phyloP scores from a whole-genome alignment of 1,140 invertebrate genomes.

The Drusus annulatus region DNA sequence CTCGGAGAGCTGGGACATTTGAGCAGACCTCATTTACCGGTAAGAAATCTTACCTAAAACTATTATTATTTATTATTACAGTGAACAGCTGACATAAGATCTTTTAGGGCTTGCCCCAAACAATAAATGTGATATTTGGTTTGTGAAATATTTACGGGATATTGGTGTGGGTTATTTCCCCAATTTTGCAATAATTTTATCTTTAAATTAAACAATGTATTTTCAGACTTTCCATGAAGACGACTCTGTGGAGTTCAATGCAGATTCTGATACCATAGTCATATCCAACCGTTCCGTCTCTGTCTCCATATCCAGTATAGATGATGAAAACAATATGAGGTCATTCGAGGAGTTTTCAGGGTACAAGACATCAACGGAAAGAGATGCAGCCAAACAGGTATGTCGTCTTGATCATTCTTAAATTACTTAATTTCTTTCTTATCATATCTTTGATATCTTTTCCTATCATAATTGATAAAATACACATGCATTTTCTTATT shows the following conservation, averaged over 20 bases:
- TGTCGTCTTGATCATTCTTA: background rate
- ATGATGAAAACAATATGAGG: constrained; percentile 44
- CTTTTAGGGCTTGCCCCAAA: too few relatives aligned
- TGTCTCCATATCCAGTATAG: constrained; percentile 48
- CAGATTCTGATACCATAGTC: constrained; percentile 46
- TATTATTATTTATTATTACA: background rate
- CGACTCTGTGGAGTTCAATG: constrained; percentile 53
- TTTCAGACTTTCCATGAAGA: constrained; percentile 52
- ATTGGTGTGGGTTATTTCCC: too few relatives aligned
- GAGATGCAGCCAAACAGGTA: constrained; percentile 44
- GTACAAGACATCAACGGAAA: constrained; percentile 42
- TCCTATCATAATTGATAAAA: too few relatives aligned
- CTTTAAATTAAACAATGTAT: background rate
- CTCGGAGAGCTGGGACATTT: constrained; percentile 62
- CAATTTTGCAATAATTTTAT: too few relatives aligned
- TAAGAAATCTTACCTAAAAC: background rate
- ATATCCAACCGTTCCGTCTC: constrained; percentile 48
- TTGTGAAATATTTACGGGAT: too few relatives aligned
- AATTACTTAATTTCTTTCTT: too few relatives aligned
- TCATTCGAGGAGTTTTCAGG: constrained; percentile 39
- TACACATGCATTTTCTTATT: too few relatives aligned
- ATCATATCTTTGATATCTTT: too few relatives aligned
- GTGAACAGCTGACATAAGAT: too few relatives aligned
- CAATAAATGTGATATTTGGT: too few relatives aligned
- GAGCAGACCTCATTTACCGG: constrained; percentile 52